phyloP scores from a whole-genome alignment of 2,797 vertebrate genomes.

The Neosalanx taihuensis region DNA sequence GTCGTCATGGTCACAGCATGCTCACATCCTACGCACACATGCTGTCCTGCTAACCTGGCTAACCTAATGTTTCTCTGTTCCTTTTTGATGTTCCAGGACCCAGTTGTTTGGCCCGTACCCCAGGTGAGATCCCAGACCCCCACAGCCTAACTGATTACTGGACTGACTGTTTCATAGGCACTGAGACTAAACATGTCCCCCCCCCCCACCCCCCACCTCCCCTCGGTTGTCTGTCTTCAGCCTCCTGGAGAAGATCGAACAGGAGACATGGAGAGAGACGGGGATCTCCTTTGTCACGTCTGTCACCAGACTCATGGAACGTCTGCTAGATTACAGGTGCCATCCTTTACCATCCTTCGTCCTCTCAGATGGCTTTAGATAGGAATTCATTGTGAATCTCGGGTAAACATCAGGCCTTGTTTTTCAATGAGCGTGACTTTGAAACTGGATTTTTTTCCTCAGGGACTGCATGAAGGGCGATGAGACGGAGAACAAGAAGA shows the following conservation, averaged over 20 bases:
- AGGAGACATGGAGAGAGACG: conserved; percentile 98
- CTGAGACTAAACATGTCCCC: neutral
- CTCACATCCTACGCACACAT: conserved; percentile 23
- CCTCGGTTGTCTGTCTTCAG: conserved; percentile 65
- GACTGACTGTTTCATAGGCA: neutral
- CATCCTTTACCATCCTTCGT: neutral
- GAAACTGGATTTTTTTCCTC: conserved; percentile 32
- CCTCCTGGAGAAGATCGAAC: conserved; percentile 96
- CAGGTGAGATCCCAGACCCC: conserved; percentile 81
- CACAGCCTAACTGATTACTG: neutral
- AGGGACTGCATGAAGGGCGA: conserved; percentile 99
- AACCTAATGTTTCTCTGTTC: neutral
- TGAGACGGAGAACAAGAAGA: conserved; percentile 97
- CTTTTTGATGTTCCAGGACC: conserved; percentile 75
- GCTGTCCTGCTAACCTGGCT: conserved; percentile 68
- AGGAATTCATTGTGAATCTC: neutral
- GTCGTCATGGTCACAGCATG: conserved; percentile 19
- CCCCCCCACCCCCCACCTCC: too few relatives aligned
- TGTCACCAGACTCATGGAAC: conserved; percentile 95
- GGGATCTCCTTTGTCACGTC: conserved; percentile 97
- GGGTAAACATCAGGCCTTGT: neutral
- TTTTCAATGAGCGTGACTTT: neutral
- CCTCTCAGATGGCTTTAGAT: neutral
- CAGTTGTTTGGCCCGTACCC: conserved; percentile 98
- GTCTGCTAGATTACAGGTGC: conserved; percentile 96